These are phyloP conservation scores for Strigamia maritima DNA, from an alignment of 2,888 invertebrate genomes.

Conservation along the genomic window DNA sequence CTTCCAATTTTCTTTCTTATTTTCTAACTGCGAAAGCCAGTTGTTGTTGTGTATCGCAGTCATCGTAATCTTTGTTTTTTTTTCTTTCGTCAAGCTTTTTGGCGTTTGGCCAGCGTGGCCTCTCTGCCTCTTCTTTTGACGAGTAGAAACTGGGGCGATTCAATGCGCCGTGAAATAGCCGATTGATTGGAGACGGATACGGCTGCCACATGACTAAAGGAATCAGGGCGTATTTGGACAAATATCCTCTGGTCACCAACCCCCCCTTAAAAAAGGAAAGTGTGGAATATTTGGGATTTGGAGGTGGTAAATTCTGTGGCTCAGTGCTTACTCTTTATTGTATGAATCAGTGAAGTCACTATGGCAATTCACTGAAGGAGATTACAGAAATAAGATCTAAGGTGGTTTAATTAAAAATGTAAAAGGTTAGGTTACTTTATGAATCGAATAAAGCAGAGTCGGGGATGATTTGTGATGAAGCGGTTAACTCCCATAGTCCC, in stretches of 20 bases:
- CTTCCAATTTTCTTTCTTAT: background rate
- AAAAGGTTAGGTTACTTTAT: background rate
- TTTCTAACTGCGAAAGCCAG: background rate
- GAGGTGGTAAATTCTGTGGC: no score
- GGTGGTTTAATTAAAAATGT: background rate
- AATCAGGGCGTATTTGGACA: conserved; percentile 21
- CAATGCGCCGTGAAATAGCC: conserved; percentile 32
- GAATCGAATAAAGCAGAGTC: background rate
- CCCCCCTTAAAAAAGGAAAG: background rate
- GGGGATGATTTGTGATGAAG: background rate
- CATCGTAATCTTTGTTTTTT: background rate
- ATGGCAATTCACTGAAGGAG: background rate
- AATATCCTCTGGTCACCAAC: conserved; percentile 7
- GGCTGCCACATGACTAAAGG: conserved; percentile 6
- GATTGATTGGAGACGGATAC: conserved; percentile 32
- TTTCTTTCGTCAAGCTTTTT: background rate
- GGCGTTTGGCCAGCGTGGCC: conserved; percentile 9
- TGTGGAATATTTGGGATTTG: conserved; percentile 29
- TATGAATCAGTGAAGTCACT: background rate
- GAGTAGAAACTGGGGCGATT: background rate
- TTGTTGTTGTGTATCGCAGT: conserved; percentile 20
- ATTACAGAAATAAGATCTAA: no score
- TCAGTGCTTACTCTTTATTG: background rate
- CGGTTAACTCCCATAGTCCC: background rate
- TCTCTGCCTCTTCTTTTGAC: background rate